A percentile compares a stretch with the other conserved stretches of the same genome.
These are phyloP conservation scores for Mixornis gularis DNA, from an alignment of 2,113 vertebrate genomes.

Conservation along the genomic window DNA sequence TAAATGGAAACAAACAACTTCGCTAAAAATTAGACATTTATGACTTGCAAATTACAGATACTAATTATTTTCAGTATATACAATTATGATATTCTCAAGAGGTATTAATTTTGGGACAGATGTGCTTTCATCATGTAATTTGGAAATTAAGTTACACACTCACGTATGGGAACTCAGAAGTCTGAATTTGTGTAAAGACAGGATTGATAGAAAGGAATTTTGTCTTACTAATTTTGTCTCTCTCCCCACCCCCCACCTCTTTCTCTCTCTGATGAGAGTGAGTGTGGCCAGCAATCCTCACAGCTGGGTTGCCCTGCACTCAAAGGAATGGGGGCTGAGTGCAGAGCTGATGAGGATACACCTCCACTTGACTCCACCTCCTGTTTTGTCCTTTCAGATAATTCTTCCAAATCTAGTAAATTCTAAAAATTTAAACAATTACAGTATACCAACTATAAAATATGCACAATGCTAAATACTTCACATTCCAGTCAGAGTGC, in stretches of 20 bases:
- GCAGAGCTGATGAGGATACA: constrained; percentile 51
- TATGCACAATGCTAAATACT: not conserved
- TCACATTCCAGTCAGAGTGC: not conserved
- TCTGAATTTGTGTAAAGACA: constrained; percentile 57
- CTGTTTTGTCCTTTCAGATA: constrained; percentile 13
- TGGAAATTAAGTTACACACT: constrained; percentile 68
- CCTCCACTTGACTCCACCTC: constrained; percentile 55
- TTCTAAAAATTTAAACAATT: constrained; percentile 25
- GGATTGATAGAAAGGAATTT: constrained; percentile 61
- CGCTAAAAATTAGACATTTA: constrained; percentile 70
- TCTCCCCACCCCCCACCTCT: not conserved
- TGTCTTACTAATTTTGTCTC: constrained; percentile 56
- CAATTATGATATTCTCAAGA: constrained; percentile 70
- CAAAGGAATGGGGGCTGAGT: constrained; percentile 40
- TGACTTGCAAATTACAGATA: constrained; percentile 69
- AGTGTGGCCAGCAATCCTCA: constrained; percentile 59
- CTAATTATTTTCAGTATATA: constrained; percentile 71
- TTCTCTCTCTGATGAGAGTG: constrained; percentile 47
- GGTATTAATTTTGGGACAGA: constrained; percentile 69
- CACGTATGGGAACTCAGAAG: constrained; percentile 62
- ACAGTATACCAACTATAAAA: not conserved
- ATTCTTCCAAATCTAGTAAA: constrained; percentile 29
- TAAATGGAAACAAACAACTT: constrained; percentile 71
- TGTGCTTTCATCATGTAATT: constrained; percentile 68
- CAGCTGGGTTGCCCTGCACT: constrained; percentile 63